These are phyloP conservation scores for Tragelaphus buxtoni DNA, from an alignment of 2,113 vertebrate genomes.

Conservation along the genomic window DNA sequence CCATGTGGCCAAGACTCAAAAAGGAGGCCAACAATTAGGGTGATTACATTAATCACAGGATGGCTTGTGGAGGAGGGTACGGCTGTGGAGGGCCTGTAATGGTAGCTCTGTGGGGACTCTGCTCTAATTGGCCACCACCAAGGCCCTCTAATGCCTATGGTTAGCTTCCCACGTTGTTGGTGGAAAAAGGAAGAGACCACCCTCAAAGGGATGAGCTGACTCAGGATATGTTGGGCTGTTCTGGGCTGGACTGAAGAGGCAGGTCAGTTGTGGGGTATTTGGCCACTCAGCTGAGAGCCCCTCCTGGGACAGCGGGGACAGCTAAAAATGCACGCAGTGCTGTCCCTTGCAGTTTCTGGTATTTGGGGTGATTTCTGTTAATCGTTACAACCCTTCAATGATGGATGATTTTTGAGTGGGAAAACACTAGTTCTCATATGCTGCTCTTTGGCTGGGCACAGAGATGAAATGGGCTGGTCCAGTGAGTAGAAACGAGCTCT, in stretches of 20 bases:
- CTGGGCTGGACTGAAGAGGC: not conserved
- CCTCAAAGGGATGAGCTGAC: fast-evolving
- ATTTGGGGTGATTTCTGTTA: not conserved
- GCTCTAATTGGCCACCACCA: not conserved
- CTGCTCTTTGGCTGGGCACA: not conserved
- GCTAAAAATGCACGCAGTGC: fast-evolving
- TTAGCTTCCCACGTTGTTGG: not conserved
- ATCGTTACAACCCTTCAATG: not conserved
- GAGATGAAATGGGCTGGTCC: not conserved
- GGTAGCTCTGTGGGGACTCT: not conserved
- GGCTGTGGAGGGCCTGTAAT: not conserved
- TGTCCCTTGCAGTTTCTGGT: not conserved
- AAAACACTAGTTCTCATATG: not conserved
- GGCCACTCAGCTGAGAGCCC: not conserved
- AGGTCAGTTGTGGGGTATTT: fast-evolving
- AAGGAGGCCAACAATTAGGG: not conserved
- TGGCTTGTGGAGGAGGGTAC: not conserved
- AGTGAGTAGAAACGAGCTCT: not conserved
- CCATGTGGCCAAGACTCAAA: not conserved
- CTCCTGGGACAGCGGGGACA: not conserved
- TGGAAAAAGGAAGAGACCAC: not conserved
- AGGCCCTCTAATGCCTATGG: not conserved
- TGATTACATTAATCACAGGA: not conserved
- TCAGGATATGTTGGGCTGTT: not conserved
- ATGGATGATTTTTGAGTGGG: not conserved